Base-by-base conservation (phyloP, 1,140 invertebrate genomes). In the Hylaeus anthracinus region DNA sequence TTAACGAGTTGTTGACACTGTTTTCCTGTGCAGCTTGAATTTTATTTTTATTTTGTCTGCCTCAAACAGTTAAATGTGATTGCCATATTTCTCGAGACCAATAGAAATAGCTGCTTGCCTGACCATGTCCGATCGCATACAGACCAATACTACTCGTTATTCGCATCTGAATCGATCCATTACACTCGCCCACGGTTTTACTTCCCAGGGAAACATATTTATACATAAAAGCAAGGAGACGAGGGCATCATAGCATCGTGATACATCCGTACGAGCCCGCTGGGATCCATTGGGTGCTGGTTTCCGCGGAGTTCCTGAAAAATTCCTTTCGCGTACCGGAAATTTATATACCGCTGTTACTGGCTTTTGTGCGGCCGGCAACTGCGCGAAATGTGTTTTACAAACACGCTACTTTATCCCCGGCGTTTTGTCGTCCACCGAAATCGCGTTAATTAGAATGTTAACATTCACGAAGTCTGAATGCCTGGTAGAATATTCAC, bases 191-290 rank as follows among this genome's bases (percentile, higher is more conserved):
- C 1, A 41, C 5, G 15, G 0, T 9, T 43, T n/a, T 61, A 79
- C 10, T 41, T 72, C 37, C 61, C 15, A 53, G 26, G 60, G 41
- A 14, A 65, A 39, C 51, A 64, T 77, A 61, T 72, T 73, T 58
- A 51, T 73, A 65, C 12, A 45, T 43, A 71, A 51, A 63, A 10
- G n/a, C 26, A 14, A 12, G 12, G 8, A 48, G 43, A 0, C 45
- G 5, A 78, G 43, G 15, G 39, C 5, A 56, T 1, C 6, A 15
- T 4, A 3, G 41, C 1, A 15, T 8, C 37, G 10, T 63, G 43
- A 60, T 63, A 72, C 15, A 37, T 45, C 37, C 15, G 1, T 12
- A 58, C 14, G 51, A 48, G 37, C 15, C 66, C 53, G 9, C 14
- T 0, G 66, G 74, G 56, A 70, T 26, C 15, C 12, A 78, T 53